A percentile compares a stretch with the other conserved stretches of the same genome.
These are phyloP conservation scores for Pocillopora damicornis DNA, from an alignment of 64 coral and sea anemone genomes.

Conservation along the genomic window DNA sequence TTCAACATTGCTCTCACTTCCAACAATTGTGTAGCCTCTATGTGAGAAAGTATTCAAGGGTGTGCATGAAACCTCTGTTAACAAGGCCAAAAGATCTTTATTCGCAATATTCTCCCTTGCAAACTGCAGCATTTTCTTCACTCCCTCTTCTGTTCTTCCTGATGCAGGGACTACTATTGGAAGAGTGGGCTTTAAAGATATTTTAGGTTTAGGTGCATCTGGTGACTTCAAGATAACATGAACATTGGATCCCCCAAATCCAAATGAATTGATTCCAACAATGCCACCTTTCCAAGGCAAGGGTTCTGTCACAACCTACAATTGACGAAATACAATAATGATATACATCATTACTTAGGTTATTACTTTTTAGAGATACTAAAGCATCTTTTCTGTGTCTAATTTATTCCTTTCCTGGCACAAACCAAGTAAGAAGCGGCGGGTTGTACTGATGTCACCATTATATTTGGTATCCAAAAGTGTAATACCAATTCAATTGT, in stretches of 20 bases:
- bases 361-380: no score
- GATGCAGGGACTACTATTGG: slow-evolving; percentile 67
- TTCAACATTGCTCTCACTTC: slow-evolving; percentile 46
- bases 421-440: no score
- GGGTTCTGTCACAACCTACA: slow-evolving; percentile 64
- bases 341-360: no score
- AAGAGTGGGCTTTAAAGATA: background rate
- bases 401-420: no score
- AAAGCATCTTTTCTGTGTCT: no score
- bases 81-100: slow-evolving; percentile 48
- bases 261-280: slow-evolving; percentile 82
- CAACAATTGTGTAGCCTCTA: slow-evolving; percentile 63
- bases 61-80: slow-evolving; percentile 59
- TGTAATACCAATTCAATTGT: no score
- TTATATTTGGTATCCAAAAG: no score
- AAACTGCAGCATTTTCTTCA: slow-evolving; percentile 54
- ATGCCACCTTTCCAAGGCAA: slow-evolving; percentile 73
- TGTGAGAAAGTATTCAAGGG: slow-evolving; percentile 50
- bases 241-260: slow-evolving; percentile 88
- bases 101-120: slow-evolving; percentile 40
- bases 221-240: slow-evolving; percentile 82
- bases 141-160: slow-evolving; percentile 75
- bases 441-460: no score
- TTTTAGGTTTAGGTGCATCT: background rate
- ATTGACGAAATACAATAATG: background rate